Evolutionary conservation across 2,888 invertebrate genomes (phyloP).

Genomic region (Notocelia uddmanniana): DNA sequence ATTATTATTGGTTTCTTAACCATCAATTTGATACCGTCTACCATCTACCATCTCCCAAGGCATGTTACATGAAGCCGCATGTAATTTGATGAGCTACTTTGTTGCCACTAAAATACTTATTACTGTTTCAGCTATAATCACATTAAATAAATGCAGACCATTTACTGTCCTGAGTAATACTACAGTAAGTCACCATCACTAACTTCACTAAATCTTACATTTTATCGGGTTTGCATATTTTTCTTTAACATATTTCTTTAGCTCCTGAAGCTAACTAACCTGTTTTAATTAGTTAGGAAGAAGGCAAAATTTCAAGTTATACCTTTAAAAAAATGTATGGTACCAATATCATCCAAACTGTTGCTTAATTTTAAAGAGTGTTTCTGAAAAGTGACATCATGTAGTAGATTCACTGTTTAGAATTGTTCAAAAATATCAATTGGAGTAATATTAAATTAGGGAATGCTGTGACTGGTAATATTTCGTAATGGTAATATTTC

Average conservation of each 20-base stretch:
- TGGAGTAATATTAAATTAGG: too few relatives aligned
- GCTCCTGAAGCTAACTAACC: background rate
- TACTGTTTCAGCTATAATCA: conserved; percentile 19
- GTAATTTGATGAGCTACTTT: conserved; percentile 1
- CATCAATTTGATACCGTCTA: background rate
- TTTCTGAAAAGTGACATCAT: too few relatives aligned
- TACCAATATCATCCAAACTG: background rate
- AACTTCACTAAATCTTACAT: conserved; percentile 1
- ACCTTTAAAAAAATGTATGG: background rate
- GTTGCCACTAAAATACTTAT: background rate
- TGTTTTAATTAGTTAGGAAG: background rate
- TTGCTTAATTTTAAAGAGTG: background rate
- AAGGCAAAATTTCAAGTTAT: background rate
- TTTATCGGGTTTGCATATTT: background rate
- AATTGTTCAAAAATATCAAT: too few relatives aligned
- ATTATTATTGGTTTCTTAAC: conserved; percentile 2
- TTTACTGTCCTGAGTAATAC: background rate
- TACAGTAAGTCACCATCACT: conserved; percentile 25
- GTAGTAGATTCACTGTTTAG: too few relatives aligned
- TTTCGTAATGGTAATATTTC: too few relatives aligned
- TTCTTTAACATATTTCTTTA: background rate
- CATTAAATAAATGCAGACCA: conserved; percentile 2
- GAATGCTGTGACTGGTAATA: too few relatives aligned
- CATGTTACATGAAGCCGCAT: conserved; percentile 14
- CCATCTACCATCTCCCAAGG: conserved; percentile 4